Evolutionary conservation across 2,888 invertebrate species (phyloP).

Genomic region (Muscina levida): DNA sequence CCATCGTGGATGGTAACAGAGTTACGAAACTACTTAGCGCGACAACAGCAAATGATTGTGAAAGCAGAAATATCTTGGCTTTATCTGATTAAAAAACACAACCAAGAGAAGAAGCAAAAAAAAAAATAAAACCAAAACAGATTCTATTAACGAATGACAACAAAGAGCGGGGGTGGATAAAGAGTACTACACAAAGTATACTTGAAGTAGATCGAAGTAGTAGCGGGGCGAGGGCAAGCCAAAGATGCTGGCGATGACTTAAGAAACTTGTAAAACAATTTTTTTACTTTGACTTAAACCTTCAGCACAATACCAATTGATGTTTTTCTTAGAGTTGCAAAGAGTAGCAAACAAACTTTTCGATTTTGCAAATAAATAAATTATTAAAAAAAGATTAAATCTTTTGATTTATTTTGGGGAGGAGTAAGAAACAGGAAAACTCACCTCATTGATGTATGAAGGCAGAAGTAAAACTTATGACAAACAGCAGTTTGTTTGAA

Average conservation of each 20-base stretch:
- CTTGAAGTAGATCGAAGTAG: too few species aligned
- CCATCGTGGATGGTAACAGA: not conserved
- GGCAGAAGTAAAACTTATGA: too few species aligned
- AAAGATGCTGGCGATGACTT: not conserved
- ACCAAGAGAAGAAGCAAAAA: too few species aligned
- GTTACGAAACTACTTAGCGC: constrained; percentile 18
- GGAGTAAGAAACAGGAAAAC: not conserved
- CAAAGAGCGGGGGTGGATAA: not conserved
- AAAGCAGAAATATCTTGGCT: not conserved
- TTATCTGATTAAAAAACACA: not conserved
- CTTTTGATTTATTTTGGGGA: constrained; percentile 15
- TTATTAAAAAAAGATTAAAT: constrained; percentile 49
- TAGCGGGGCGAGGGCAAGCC: too few species aligned
- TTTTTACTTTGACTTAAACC: constrained; percentile 18
- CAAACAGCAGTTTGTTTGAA: too few species aligned
- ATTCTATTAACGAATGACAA: not conserved
- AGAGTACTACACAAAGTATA: too few species aligned
- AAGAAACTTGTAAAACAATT: constrained; percentile 9
- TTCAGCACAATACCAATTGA: not conserved
- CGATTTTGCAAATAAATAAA: constrained; percentile 49
- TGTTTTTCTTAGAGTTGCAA: not conserved
- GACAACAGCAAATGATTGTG: not conserved
- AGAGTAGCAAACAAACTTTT: not conserved
- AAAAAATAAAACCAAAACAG: not conserved
- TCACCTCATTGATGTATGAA: not conserved